Percentiles rank a stretch among this genome's conserved stretches.
phyloP scores from a whole-genome alignment of 2,888 invertebrate species.

The Apodemia hepburni region DNA sequence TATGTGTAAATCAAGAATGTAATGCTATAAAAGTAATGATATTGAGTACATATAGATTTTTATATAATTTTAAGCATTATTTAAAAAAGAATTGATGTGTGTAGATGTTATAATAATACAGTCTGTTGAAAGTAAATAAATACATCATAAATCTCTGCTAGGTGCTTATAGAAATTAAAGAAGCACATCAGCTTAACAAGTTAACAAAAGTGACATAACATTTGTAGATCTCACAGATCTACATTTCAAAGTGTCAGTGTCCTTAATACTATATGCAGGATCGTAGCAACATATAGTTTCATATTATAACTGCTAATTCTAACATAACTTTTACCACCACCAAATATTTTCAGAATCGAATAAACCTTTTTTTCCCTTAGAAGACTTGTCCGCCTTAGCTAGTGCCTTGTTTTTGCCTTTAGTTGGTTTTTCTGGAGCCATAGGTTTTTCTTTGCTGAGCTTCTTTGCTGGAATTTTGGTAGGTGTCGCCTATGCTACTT shows the following conservation, averaged over 20 bases:
- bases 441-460: constrained; percentile 65
- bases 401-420: constrained; percentile 76
- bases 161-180: constrained; percentile 72
- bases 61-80: constrained; percentile 46
- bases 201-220: constrained; percentile 51
- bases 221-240: background rate
- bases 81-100: constrained; percentile 18
- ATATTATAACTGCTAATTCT: constrained; percentile 5
- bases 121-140: constrained; percentile 59
- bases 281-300: background rate
- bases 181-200: constrained; percentile 70
- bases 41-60: constrained; percentile 34
- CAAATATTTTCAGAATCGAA: constrained; percentile 92
- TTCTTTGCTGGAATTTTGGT: constrained; percentile 80
- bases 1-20: constrained; percentile 48
- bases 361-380: constrained; percentile 89
- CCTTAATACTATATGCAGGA: constrained; percentile 65
- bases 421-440: constrained; percentile 51
- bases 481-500: constrained; percentile 88
- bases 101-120: constrained; percentile 37
- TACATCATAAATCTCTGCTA: constrained; percentile 73
- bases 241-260: constrained; percentile 43
- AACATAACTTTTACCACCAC: constrained; percentile 83
- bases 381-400: constrained; percentile 76
- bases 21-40: constrained; percentile 45